Conservation (phyloP, 1,140 invertebrate genomes). For the Venustaconcha ellipsiformis region DNA sequence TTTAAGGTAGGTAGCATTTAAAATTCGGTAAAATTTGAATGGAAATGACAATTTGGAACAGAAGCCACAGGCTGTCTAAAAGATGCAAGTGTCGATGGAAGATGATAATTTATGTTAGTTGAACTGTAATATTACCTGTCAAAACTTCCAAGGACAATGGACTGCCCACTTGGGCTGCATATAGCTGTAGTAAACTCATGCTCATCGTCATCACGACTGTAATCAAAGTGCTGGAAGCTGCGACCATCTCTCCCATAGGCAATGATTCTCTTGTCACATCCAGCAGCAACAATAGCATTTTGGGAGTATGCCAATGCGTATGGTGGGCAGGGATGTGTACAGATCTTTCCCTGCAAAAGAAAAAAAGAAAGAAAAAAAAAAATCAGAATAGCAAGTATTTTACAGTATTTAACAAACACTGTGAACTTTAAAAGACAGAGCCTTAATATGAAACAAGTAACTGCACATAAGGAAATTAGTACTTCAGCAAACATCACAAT, state of each 20-base stretch:
- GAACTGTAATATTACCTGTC: conserved; percentile 74
- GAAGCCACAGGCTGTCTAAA: neutral
- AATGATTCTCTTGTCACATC: conserved; percentile 86
- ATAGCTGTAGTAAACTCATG: conserved; percentile 86
- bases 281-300: conserved; percentile 81
- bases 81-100: too few species aligned
- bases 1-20: too few species aligned
- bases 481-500: too few species aligned
- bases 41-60: neutral
- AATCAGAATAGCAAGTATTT: too few species aligned
- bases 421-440: too few species aligned
- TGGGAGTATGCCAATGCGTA: conserved; percentile 87
- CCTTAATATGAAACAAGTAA: too few species aligned
- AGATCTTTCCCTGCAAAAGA: conserved; percentile 76
- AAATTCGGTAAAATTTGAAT: neutral
- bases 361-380: neutral
- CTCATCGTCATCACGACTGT: conserved; percentile 78
- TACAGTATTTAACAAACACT: too few species aligned
- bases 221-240: conserved; percentile 87
- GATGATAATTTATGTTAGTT: neutral
- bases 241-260: conserved; percentile 84
- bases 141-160: conserved; percentile 92
- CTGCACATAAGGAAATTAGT: too few species aligned
- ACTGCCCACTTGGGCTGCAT: conserved; percentile 89
- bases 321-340: conserved; percentile 81